These are phyloP conservation scores for Otolemur crassicaudatus DNA, from an alignment of 2,797 vertebrate genomes.

Conservation along the genomic window DNA sequence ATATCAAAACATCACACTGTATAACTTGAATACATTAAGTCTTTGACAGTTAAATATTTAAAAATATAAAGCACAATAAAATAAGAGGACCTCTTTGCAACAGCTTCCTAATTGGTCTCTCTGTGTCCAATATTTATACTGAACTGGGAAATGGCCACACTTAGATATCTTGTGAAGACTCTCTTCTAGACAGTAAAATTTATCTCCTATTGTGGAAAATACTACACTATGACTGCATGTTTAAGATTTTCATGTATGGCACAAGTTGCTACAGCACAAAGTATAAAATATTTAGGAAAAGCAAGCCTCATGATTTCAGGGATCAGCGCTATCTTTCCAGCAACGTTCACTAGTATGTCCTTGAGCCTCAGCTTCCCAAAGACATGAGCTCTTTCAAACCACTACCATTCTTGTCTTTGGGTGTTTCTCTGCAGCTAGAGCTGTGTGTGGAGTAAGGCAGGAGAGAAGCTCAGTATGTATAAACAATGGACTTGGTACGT, in stretches of 20 bases:
- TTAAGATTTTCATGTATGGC: neutral
- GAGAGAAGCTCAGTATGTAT: neutral
- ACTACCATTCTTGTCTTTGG: neutral
- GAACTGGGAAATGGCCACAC: neutral
- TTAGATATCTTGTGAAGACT: neutral
- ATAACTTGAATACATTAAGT: neutral
- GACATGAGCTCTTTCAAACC: neutral
- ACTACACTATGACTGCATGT: neutral
- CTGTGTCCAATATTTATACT: neutral
- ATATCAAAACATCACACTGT: neutral
- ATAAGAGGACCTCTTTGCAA: neutral
- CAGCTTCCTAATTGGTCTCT: neutral
- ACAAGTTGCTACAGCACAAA: neutral
- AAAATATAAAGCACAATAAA: neutral
- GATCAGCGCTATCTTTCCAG: neutral
- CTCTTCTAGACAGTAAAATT: neutral
- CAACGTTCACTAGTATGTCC: neutral
- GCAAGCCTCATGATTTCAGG: neutral
- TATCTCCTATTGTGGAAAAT: neutral
- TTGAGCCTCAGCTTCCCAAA: neutral
- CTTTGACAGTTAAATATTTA: neutral
- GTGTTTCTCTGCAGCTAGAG: neutral
- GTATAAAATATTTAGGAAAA: neutral
- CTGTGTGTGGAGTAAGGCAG: neutral
- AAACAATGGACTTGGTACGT: neutral